A percentile compares a stretch with the other conserved stretches of the same genome.
phyloP scores from a whole-genome alignment of 2,888 invertebrate genomes.

The Caenorhabditis sinica region DNA sequence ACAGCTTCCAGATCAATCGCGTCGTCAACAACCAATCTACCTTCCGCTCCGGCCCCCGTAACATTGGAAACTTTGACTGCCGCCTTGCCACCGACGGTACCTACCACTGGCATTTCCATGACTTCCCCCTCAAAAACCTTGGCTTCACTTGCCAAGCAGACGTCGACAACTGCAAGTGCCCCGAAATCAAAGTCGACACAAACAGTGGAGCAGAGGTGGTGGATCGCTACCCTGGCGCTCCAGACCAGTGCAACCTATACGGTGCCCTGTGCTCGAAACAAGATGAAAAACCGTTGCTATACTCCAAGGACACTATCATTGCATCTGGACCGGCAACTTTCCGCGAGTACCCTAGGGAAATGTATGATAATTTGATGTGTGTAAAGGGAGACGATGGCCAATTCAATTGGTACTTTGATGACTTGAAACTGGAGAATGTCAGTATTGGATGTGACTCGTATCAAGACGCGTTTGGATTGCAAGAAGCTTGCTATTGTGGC shows the following conservation, averaged over 20 bases:
- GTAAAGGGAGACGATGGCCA: neutral
- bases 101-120: slow-evolving; percentile 6
- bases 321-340: neutral
- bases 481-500: neutral
- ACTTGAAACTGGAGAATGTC: neutral
- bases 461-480: neutral
- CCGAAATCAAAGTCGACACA: neutral
- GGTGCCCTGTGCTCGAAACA: neutral
- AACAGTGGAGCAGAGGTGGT: neutral
- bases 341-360: neutral
- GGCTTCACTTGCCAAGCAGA: neutral
- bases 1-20: slow-evolving; percentile 6
- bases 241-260: neutral
- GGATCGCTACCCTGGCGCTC: neutral
- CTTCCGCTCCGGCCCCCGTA: neutral
- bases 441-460: neutral
- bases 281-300: neutral
- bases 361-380: slow-evolving; percentile 1
- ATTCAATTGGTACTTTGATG: slow-evolving; percentile 5
- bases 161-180: slow-evolving; percentile 4
- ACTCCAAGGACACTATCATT: neutral
- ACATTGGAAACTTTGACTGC: neutral
- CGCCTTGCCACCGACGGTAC: neutral
- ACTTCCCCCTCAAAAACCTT: neutral
- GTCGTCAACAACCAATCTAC: neutral